Base-by-base conservation (phyloP, 2,888 invertebrate species). In the Fabriciana adippe region DNA sequence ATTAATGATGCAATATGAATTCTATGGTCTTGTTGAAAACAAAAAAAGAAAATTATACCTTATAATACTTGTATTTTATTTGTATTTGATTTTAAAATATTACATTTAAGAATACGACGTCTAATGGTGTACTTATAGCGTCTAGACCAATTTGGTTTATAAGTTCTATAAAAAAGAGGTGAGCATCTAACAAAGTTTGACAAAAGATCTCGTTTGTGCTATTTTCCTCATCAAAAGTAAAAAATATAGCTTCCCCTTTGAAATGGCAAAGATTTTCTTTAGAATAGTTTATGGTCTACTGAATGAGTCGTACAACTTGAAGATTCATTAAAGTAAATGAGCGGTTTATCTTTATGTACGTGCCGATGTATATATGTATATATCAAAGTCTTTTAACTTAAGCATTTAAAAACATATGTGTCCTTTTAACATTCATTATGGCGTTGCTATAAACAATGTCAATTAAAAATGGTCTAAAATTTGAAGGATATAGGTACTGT, bases 81-180 rank as follows among this genome's bases (percentile, higher is more conserved):
- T n/a, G 11, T 47, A 21, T 48, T 31, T 31, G 47, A 21, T 57
- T 57, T 26, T 26, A 15, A 31, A 14, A n/a, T 26, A 26, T 48
- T 48, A 59, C 11, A 47, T 11, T 59, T 2, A 15, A 48, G 31
- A 13, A 26, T n/a, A 31, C 31, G 26, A 48, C 16, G 1, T 31
- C 0, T 53, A 64, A 63, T 59, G 59, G 53, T 55, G 47, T 35
- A 50, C 45, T 53, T 65, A 55, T 65, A 64, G n/a, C 53, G 72
- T 68, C 72, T 70, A 70, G 68, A 67, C 66, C 31, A 59, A 45
- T 63, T 60, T 69, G 69, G 63, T 71, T 71, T 71, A 71, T 71
- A 69, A 72, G 68, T 72, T 66, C 56, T 48, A 67, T 51, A 45
- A 69, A 57, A 64, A 66, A 71, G 66, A 55, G 55, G 47, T 60